Evolutionary conservation across 2,888 invertebrate genomes (phyloP).

Genomic region (Callimorpha dominula): DNA sequence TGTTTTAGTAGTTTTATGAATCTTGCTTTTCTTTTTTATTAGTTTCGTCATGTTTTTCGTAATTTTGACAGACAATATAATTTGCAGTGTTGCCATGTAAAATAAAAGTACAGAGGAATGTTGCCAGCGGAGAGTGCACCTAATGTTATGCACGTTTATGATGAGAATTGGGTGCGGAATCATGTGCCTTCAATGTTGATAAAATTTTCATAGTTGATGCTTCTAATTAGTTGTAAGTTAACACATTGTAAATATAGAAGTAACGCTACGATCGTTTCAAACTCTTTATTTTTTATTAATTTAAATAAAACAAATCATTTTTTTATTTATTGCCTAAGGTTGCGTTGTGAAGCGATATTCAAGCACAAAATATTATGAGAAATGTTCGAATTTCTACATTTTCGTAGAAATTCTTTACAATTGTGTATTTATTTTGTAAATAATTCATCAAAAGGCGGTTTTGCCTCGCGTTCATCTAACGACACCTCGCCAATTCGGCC

Average conservation of each 20-base stretch:
- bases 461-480: too few species aligned
- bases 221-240: constrained; percentile 83
- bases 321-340: constrained; percentile 80
- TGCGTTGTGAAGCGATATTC: constrained; percentile 55
- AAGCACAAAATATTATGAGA: constrained; percentile 44
- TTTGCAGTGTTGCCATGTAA: constrained; percentile 57
- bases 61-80: constrained; percentile 50
- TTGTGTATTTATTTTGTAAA: not conserved
- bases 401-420: constrained; percentile 17
- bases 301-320: constrained; percentile 72
- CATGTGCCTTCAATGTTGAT: constrained; percentile 87
- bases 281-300: constrained; percentile 82
- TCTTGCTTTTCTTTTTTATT: constrained; percentile 25
- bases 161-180: constrained; percentile 83
- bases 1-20: constrained; percentile 13
- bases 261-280: constrained; percentile 77
- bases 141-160: constrained; percentile 70
- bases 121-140: constrained; percentile 73
- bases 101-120: constrained; percentile 60
- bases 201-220: constrained; percentile 84
- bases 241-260: constrained; percentile 82
- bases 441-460: not conserved
- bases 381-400: constrained; percentile 18
- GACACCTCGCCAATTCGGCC: not conserved
- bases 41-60: constrained; percentile 40